Percentiles rank a stretch among this genome's conserved stretches.
phyloP scores from a whole-genome alignment of 1,140 invertebrate genomes.

The Delia radicum region DNA sequence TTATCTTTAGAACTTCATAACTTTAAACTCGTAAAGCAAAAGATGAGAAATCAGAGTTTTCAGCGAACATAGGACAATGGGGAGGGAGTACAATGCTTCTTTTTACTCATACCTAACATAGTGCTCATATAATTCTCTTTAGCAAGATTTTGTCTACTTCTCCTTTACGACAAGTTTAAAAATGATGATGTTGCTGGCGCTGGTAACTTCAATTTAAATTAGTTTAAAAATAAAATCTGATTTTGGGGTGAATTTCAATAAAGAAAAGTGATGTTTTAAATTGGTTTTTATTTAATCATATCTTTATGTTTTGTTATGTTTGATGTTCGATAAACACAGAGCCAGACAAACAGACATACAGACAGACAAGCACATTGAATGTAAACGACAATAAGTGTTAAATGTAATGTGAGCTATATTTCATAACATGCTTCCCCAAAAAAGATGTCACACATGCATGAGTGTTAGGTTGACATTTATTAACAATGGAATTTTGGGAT shows the following conservation, averaged over 20 bases:
- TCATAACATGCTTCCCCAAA: neutral
- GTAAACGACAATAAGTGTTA: slow-evolving; percentile 22
- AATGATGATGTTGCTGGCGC: slow-evolving; percentile 3
- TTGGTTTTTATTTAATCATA: slow-evolving; percentile 12
- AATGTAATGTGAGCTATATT: slow-evolving; percentile 22
- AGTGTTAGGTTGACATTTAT: no score
- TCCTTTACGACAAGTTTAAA: slow-evolving; percentile 19
- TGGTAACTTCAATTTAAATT: slow-evolving; percentile 21
- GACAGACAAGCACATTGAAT: neutral
- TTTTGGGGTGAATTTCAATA: neutral
- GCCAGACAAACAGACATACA: neutral
- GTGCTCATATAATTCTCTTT: neutral
- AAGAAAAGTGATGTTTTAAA: slow-evolving; percentile 4
- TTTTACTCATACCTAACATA: neutral
- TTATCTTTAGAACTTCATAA: slow-evolving; percentile 54
- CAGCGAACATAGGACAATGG: slow-evolving; percentile 14
- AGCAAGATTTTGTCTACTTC: neutral
- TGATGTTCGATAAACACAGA: slow-evolving; percentile 1
- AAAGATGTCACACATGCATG: no score
- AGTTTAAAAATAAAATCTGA: slow-evolving; percentile 1
- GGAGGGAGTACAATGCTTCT: no score
- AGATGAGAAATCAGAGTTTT: slow-evolving; percentile 16
- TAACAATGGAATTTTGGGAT: no score
- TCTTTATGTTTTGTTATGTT: neutral
- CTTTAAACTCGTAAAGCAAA: slow-evolving; percentile 31